These are phyloP conservation scores for Molossus alvarezi DNA, from an alignment of 2,797 vertebrate genomes.

Conservation along the genomic window DNA sequence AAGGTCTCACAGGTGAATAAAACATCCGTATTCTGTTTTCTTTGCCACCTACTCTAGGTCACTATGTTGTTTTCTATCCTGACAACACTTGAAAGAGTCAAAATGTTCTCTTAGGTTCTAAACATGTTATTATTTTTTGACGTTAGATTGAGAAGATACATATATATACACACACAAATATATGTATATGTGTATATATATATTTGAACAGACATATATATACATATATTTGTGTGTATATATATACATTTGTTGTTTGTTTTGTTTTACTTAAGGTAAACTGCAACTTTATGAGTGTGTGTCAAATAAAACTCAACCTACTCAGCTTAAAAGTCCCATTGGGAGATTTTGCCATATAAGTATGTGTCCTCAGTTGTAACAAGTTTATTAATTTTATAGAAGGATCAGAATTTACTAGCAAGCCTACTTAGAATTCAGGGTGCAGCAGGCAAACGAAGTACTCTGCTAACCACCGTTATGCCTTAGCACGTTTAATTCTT, in stretches of 20 bases:
- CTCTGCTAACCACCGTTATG: neutral
- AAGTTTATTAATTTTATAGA: neutral
- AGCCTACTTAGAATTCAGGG: neutral
- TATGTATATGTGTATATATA: too few relatives aligned
- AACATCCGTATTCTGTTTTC: neutral
- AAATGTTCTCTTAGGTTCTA: neutral
- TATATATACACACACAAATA: too few relatives aligned
- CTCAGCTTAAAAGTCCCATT: neutral
- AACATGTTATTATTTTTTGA: neutral
- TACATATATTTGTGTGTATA: too few relatives aligned
- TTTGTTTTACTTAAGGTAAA: slow-evolving; percentile 11
- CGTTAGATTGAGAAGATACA: neutral
- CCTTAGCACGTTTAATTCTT: neutral
- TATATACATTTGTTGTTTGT: too few relatives aligned
- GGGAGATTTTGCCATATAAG: neutral
- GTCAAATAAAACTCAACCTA: neutral
- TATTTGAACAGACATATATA: neutral
- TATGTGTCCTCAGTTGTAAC: neutral
- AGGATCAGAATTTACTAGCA: neutral
- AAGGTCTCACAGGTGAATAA: neutral
- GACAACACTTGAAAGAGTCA: neutral
- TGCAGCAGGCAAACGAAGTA: neutral
- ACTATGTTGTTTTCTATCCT: neutral
- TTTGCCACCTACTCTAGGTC: neutral
- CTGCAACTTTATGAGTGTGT: neutral